Percentiles rank a stretch among this genome's conserved stretches.
These are phyloP conservation scores for Octodon degus DNA, from an alignment of 2,113 vertebrate genomes.

Conservation along the genomic window DNA sequence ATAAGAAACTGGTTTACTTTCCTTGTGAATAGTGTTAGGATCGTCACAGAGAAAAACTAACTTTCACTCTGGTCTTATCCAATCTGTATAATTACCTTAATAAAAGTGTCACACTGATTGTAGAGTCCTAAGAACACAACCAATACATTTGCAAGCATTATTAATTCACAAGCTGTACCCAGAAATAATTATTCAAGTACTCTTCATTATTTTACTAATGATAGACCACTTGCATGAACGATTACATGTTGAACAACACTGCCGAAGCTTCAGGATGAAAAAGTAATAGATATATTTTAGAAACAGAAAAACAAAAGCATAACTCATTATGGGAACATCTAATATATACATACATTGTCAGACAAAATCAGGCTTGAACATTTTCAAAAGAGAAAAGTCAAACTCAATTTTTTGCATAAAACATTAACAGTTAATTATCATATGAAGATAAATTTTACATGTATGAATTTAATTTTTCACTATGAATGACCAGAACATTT, in stretches of 20 bases:
- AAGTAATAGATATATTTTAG: background rate
- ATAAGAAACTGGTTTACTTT: background rate
- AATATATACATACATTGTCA: background rate
- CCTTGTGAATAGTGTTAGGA: background rate
- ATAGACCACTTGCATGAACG: background rate
- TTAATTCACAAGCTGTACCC: background rate
- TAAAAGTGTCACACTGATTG: background rate
- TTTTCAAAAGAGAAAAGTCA: background rate
- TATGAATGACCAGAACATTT: background rate
- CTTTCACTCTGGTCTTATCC: background rate
- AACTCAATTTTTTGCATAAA: background rate
- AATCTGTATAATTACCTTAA: background rate
- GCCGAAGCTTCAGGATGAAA: background rate
- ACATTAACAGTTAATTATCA: background rate
- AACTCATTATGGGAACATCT: background rate
- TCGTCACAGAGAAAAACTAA: background rate
- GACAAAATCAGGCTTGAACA: background rate
- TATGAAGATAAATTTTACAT: background rate
- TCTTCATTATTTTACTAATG: background rate
- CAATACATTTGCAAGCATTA: background rate
- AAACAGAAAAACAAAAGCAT: background rate
- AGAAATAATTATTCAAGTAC: constrained; percentile 7
- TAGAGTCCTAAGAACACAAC: background rate
- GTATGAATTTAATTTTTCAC: background rate
- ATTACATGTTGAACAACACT: background rate